Conservation (phyloP, 2,888 invertebrate species). For the Ormyrus nitidulus region DNA sequence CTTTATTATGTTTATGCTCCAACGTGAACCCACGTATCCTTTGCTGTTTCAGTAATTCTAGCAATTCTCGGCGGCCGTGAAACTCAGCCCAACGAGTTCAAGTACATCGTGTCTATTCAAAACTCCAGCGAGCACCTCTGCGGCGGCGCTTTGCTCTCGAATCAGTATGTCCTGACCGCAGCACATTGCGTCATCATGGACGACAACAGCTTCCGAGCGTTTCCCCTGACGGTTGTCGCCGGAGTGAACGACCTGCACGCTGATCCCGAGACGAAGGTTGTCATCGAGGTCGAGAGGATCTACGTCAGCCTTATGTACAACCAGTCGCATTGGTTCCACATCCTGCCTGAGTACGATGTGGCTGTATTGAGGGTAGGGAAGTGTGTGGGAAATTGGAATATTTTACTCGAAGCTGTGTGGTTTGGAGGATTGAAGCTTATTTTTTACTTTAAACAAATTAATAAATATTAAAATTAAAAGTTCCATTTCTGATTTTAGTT, state of each 20-base stretch:
- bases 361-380: constrained; percentile 2
- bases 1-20: no score
- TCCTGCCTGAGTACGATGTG: neutral
- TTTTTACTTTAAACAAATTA: no score
- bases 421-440: neutral
- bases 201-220: neutral
- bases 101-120: neutral
- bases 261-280: neutral
- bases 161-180: neutral
- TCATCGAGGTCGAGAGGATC: neutral
- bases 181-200: constrained; percentile 6
- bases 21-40: no score
- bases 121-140: neutral
- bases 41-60: no score
- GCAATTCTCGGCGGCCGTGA: no score
- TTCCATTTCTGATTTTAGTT: neutral
- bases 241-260: neutral
- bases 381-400: neutral
- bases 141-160: constrained; percentile 3
- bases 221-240: neutral
- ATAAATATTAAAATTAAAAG: neutral
- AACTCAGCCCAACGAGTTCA: neutral
- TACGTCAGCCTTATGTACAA: neutral
- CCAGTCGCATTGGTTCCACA: neutral
- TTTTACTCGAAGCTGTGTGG: neutral